Evolutionary conservation across 2,797 vertebrate genomes (phyloP).

Genomic region (Eurystomus glaucurus): DNA sequence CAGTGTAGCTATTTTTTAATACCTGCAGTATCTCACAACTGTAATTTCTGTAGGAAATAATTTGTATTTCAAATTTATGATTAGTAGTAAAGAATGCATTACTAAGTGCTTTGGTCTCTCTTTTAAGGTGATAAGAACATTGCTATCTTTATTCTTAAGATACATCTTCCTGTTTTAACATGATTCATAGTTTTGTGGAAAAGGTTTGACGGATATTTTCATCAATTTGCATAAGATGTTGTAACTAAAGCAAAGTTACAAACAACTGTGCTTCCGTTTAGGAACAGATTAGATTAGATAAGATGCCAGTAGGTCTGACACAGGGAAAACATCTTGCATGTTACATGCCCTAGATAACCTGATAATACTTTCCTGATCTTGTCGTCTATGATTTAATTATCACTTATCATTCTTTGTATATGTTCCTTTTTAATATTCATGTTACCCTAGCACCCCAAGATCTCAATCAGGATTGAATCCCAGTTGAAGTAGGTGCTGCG

Average conservation of each 20-base stretch:
- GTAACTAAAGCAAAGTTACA: slow-evolving; percentile 63
- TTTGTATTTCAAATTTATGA: neutral
- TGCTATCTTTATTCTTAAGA: neutral
- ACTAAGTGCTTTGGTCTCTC: neutral
- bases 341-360: slow-evolving; percentile 72
- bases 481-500: slow-evolving; percentile 45
- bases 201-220: slow-evolving; percentile 66
- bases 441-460: slow-evolving; percentile 36
- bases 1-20: neutral
- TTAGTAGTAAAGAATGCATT: neutral
- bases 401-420: slow-evolving; percentile 64
- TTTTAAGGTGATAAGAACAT: slow-evolving; percentile 34
- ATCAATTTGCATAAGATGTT: slow-evolving; percentile 68
- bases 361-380: slow-evolving; percentile 68
- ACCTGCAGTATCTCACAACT: neutral
- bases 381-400: slow-evolving; percentile 70
- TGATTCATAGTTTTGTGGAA: slow-evolving; percentile 46
- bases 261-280: slow-evolving; percentile 68
- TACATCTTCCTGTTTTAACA: slow-evolving; percentile 27
- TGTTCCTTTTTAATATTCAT: slow-evolving; percentile 67
- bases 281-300: slow-evolving; percentile 81
- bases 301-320: slow-evolving; percentile 66
- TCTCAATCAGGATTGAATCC: slow-evolving; percentile 26
- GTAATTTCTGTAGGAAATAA: neutral
- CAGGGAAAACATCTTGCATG: slow-evolving; percentile 72